Percentiles rank a stretch among this genome's conserved stretches.
Conservation (phyloP, 2,113 vertebrate species). For the Daubentonia madagascariensis region DNA sequence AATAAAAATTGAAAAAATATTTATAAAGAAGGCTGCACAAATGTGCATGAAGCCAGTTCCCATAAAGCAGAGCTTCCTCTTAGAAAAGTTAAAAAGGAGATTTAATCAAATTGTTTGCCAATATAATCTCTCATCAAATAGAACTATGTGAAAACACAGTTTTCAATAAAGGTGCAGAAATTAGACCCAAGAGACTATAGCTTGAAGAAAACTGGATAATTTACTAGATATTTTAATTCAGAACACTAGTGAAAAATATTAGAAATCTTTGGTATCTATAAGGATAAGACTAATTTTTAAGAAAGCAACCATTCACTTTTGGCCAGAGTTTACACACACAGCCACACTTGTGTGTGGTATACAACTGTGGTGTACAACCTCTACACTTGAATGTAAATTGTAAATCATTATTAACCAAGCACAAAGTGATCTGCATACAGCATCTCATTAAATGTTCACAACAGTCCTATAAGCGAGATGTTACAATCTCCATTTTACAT, state of each 20-base stretch:
- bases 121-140: neutral
- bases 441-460: neutral
- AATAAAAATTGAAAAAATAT: neutral
- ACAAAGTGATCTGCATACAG: neutral
- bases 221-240: neutral
- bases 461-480: neutral
- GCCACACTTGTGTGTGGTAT: neutral
- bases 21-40: neutral
- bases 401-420: neutral
- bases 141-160: neutral
- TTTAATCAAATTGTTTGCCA: neutral
- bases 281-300: neutral
- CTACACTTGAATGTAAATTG: neutral
- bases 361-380: neutral
- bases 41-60: neutral
- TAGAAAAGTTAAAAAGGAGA: neutral
- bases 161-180: neutral
- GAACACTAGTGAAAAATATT: neutral
- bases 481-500: neutral
- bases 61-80: neutral
- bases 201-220: neutral
- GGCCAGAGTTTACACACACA: neutral
- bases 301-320: neutral
- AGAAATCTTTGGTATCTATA: neutral
- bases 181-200: neutral